Evolutionary conservation across 2,888 invertebrate species (phyloP), one percentile per base, ranked within the genome.

Genomic region (Silvanus unidentatus): DNA sequence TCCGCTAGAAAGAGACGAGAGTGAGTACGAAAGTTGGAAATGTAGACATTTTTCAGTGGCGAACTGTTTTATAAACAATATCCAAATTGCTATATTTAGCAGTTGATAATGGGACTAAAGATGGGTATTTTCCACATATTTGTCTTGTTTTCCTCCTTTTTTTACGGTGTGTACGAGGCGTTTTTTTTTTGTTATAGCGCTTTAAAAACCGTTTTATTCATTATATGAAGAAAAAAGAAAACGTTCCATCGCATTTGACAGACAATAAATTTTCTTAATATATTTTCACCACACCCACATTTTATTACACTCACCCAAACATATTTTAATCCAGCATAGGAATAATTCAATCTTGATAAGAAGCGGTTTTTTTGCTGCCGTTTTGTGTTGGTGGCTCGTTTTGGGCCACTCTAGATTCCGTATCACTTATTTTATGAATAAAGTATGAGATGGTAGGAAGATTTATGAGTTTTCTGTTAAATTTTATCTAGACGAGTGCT

Each of bases 41-140:
- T n/a, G n/a, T 4, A 5, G 58, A 59, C 63, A 64, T 63, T 63
- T 63, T 64, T 60, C 65, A 62, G 65, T 64, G 63, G 65, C 65
- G 55, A 61, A 63, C 63, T 60, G 62, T 64, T 61, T 58, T 63
- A 63, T 64, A 32, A 64, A 62, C 63, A 60, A 64, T 64, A 63
- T 64, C 63, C 63, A 65, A 65, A 65, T 64, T 65, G 64, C 65
- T 65, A 65, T 65, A 63, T 59, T 65, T 65, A 65, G 52, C 14
- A 53, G 52, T 50, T 56, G 63, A 63, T 64, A 65, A 48, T 61
- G 61, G 63, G n/a, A n/a, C n/a, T n/a, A n/a, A n/a, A n/a, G n/a
- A n/a, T n/a, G n/a, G 58, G 63, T 65, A 64, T 65, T 64, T 65
- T 63, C 63, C 53, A 60, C 60, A 62, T 62, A 60, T 63, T 64